Percentiles rank a stretch among this genome's conserved stretches.
These are phyloP conservation scores for Cyclina sinensis DNA, from an alignment of 1,140 invertebrate genomes.

Conservation along the genomic window DNA sequence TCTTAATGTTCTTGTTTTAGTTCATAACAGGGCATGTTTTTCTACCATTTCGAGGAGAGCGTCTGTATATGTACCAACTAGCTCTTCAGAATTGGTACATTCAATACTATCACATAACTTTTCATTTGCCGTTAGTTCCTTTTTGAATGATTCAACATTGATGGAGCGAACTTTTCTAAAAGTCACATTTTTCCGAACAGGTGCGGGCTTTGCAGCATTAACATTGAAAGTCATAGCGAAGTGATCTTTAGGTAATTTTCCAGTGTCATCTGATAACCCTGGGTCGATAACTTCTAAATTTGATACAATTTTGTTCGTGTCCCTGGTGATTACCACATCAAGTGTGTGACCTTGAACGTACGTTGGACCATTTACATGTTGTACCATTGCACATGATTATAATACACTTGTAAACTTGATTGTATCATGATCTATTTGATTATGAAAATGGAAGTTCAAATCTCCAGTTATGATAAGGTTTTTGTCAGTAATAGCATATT, in stretches of 20 bases:
- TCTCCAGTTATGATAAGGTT: constrained; percentile 43
- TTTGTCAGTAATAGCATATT: constrained; percentile 36
- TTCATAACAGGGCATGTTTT: constrained; percentile 32
- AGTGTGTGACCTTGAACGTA: constrained; percentile 16
- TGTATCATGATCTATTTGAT: neutral
- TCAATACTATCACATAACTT: neutral
- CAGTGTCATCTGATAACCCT: constrained; percentile 53
- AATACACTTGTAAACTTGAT: neutral
- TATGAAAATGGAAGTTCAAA: constrained; percentile 49
- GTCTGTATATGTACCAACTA: neutral
- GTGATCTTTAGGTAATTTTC: constrained; percentile 60
- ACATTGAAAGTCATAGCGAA: constrained; percentile 32
- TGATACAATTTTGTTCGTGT: neutral
- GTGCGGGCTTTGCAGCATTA: constrained; percentile 32
- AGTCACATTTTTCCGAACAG: constrained; percentile 26
- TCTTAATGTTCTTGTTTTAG: constrained; percentile 54
- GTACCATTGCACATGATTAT: neutral
- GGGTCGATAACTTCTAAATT: neutral
- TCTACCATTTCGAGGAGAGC: constrained; percentile 17
- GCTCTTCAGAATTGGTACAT: neutral
- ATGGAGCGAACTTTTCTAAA: constrained; percentile 38
- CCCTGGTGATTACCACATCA: constrained; percentile 26
- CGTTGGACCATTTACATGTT: neutral
- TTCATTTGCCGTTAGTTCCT: constrained; percentile 17
- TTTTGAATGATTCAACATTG: constrained; percentile 24